Conservation (phyloP, 2,797 vertebrate genomes). For the Morelia viridis region DNA sequence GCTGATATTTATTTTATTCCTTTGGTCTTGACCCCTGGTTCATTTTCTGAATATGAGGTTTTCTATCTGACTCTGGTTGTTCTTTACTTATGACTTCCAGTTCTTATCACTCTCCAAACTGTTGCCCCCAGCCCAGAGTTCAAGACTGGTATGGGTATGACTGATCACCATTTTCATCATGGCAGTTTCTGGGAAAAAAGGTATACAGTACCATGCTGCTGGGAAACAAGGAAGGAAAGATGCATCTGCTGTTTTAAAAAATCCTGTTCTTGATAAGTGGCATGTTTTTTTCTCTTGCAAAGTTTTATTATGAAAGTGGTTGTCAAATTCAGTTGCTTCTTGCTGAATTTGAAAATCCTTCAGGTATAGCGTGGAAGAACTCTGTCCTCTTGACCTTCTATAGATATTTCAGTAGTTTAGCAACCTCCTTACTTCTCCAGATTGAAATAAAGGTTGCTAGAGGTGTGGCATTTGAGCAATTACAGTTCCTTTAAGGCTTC, state of each 20-base stretch:
- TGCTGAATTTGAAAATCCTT: slow-evolving; percentile 52
- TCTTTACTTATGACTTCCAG: background rate
- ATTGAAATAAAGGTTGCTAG: background rate
- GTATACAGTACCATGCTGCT: slow-evolving; percentile 45
- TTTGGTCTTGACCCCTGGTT: background rate
- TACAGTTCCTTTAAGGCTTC: background rate
- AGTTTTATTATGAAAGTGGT: slow-evolving; percentile 77
- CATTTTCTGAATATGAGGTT: too few species aligned
- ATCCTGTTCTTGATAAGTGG: slow-evolving; percentile 75
- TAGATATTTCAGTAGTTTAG: background rate
- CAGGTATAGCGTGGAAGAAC: background rate
- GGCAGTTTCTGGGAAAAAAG: background rate
- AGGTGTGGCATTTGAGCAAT: background rate
- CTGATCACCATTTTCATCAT: background rate
- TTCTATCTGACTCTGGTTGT: too few species aligned
- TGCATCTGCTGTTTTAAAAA: slow-evolving; percentile 73
- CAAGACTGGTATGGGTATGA: background rate
- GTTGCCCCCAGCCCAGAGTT: background rate
- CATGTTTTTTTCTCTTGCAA: slow-evolving; percentile 72
- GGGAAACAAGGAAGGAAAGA: slow-evolving; percentile 72
- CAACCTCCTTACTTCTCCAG: background rate
- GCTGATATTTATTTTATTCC: background rate
- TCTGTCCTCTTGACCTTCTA: background rate
- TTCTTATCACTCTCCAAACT: background rate
- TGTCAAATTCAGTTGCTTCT: slow-evolving; percentile 70